Evolutionary conservation across 2,888 invertebrate species (phyloP), one percentile per base, ranked within the genome.

Genomic region (Phyto melanocephala): DNA sequence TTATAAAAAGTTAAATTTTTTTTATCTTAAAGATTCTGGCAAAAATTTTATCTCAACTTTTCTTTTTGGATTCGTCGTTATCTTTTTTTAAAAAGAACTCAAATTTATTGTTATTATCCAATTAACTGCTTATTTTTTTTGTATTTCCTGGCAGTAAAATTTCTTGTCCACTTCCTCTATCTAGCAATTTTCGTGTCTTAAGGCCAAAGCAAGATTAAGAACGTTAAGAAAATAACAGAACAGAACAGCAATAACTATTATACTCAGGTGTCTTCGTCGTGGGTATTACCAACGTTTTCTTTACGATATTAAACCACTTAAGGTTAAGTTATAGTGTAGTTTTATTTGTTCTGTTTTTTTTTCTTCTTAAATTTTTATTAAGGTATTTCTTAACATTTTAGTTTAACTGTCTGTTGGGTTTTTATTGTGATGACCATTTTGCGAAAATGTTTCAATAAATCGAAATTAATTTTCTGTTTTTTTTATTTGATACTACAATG

Each of bases 61-160:
- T 5, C 11, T 24, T 28, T 17, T 37, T 11, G 7, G 15, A 17
- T 15, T 24, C n/a, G 8, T 47, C 22, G 11, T 15, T 5, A 7
- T 8, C 10, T 58, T 37, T 20, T 58, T 52, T 72, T 20, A 67
- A 56, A 58, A 67, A 35, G 42, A 22, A 54, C 52, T 74, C 28
- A 70, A 67, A 77, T 77, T 77, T 81, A 77, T 76, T 72, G 76
- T 81, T 81, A 81, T 77, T 77, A 72, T 77, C 81, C 72, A 77
- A 72, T 81, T 81, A 81, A 81, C 42, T 67, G 76, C 45, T 76
- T 17, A 24, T 33, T 45, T 17, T 63, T 68, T 68, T 63, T 40
- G 24, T 24, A 15, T 35, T 63, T 28, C 22, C 28, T 11, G 20
- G 47, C 56, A 22, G 15, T 28, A 76, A 47, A 47, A 17, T 24